Base-by-base conservation (phyloP, 2,113 vertebrate genomes). In the Acrocephalus arundinaceus region DNA sequence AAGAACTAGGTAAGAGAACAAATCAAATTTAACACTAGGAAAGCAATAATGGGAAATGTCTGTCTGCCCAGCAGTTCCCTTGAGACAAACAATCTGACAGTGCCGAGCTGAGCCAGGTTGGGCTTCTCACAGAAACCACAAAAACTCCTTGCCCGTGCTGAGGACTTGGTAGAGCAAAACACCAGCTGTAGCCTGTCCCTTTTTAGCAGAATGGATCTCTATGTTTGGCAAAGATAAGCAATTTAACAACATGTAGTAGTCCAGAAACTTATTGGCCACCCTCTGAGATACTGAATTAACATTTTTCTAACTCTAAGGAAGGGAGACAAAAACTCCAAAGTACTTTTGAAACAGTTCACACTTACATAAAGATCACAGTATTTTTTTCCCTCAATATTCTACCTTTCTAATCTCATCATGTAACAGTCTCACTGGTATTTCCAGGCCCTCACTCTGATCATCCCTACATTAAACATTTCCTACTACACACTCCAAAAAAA, bases 11-110 rank as follows among this genome's bases (percentile, higher is more conserved):
- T 77, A 87, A 94, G 87, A 76, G 92, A 93, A 87, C 91, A 93
- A 95, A 95, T 95, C 91, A 91, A 81, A 90, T 94, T 84, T 90
- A 91, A 80, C 92, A 87, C 79, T 94, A 62, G 82, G 65, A 92
- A 84, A 86, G 87, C 93, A 96, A 79, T 89, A 93, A 93, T 91
- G 85, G 92, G 59, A 93, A 79, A 73, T 22, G 88, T 23, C 76
- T 87, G 71, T 76, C 86, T 95, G 52, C 65, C 67, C 48, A 19
- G 61, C 28, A 73, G 62, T 63, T 94, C 72, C 71, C 78, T 94
- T 67, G 77, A 95, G 51, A 95, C 72, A 97, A 91, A 90, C 85
- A 94, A 81, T 58, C 89, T 65, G 72, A 85, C 58, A 54, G 90
- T 4, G 18, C 49, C 2, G 76, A 87, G 58, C 87, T 20, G 73